Percentiles rank a stretch among this genome's conserved stretches.
phyloP scores from a whole-genome alignment of 1,140 invertebrate genomes.

The Cydia strobilella region DNA sequence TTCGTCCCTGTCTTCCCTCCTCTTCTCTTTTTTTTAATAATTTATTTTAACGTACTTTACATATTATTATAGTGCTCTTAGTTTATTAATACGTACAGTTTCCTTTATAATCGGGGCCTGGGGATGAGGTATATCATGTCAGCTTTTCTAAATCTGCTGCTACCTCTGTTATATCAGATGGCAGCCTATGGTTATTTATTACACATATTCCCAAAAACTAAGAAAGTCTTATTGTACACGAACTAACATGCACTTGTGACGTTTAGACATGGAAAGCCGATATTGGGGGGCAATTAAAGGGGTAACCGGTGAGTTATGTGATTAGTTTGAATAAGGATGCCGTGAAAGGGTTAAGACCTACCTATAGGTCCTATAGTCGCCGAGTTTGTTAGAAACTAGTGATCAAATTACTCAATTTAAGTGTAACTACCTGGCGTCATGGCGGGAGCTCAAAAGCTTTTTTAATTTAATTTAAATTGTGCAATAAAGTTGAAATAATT shows the following conservation, averaged over 20 bases:
- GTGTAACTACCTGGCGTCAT: not conserved
- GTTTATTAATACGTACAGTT: not conserved
- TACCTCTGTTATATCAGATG: not conserved
- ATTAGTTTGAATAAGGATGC: slow-evolving; percentile 13
- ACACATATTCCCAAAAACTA: not conserved
- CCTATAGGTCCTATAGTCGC: too few species aligned
- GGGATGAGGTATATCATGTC: not conserved
- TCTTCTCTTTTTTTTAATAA: too few species aligned
- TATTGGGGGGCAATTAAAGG: not conserved
- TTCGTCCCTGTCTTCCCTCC: too few species aligned
- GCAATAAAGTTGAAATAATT: too few species aligned
- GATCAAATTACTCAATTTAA: not conserved
- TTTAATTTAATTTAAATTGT: too few species aligned
- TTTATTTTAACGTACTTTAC: too few species aligned
- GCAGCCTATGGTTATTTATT: slow-evolving; percentile 1
- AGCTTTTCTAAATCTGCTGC: not conserved
- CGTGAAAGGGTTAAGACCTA: not conserved
- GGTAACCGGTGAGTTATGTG: slow-evolving; percentile 1
- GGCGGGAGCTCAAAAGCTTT: too few species aligned
- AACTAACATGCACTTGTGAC: not conserved
- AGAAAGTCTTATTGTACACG: not conserved
- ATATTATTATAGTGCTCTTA: not conserved
- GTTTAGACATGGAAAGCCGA: not conserved
- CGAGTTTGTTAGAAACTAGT: not conserved
- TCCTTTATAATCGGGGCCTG: not conserved